Conservation (phyloP, 2,113 vertebrate species). For the Dryoscopus gambensis region DNA sequence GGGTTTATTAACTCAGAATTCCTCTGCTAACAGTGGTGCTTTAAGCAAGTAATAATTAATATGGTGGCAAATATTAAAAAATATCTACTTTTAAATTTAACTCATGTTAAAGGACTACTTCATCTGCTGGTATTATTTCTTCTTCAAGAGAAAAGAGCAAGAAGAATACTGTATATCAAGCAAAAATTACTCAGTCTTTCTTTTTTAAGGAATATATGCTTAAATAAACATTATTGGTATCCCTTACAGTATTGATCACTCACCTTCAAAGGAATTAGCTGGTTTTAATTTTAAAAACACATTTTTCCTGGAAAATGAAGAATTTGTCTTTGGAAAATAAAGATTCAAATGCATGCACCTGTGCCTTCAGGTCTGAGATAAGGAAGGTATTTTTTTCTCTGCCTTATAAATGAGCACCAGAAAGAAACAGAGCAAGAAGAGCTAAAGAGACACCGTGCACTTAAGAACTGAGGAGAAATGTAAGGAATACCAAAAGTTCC, state of each 20-base stretch:
- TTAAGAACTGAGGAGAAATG: not conserved
- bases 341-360: not conserved
- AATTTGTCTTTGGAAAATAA: not conserved
- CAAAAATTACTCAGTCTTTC: not conserved
- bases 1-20: conserved; percentile 77
- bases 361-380: not conserved
- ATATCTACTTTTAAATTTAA: conserved; percentile 58
- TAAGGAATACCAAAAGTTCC: not conserved
- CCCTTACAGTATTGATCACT: not conserved
- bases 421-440: not conserved
- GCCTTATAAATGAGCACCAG: not conserved
- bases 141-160: not conserved
- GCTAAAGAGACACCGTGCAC: not conserved
- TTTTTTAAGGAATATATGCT: not conserved
- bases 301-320: not conserved
- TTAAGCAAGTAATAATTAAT: conserved; percentile 71
- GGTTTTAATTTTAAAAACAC: not conserved
- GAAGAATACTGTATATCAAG: not conserved
- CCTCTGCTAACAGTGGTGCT: conserved; percentile 52
- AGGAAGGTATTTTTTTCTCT: not conserved
- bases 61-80: conserved; percentile 65
- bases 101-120: conserved; percentile 27
- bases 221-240: not conserved
- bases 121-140: not conserved
- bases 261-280: not conserved